A percentile compares a stretch with the other conserved stretches of the same genome.
Conservation (phyloP, 2,113 vertebrate genomes). For the Pseudopodoces humilis region DNA sequence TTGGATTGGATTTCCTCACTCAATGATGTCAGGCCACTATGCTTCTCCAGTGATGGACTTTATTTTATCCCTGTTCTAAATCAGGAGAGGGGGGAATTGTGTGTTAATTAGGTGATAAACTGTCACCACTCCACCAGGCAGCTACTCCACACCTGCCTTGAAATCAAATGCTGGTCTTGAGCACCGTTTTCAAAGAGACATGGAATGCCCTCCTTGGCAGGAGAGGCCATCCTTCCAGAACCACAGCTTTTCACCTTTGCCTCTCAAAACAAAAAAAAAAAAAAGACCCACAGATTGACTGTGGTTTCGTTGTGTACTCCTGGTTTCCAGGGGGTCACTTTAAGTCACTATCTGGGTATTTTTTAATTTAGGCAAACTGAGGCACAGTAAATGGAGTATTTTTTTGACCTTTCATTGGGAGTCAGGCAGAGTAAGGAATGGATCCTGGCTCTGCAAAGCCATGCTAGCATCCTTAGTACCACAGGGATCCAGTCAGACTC, state of each 20-base stretch:
- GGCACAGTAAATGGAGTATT: neutral
- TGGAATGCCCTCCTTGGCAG: neutral
- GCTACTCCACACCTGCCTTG: neutral
- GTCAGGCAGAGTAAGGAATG: neutral
- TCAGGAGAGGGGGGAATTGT: neutral
- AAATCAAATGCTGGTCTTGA: neutral
- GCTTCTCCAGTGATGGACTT: neutral
- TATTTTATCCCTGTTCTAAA: neutral
- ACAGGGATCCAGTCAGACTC: neutral
- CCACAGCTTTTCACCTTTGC: neutral
- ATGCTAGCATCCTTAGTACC: rapidly evolving
- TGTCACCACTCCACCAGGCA: neutral
- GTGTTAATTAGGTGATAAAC: neutral
- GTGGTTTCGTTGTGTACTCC: neutral
- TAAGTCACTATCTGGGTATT: neutral
- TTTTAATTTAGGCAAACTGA: neutral
- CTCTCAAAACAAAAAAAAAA: neutral
- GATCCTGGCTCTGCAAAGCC: neutral
- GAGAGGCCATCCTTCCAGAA: neutral
- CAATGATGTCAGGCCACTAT: neutral
- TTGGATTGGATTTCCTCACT: neutral
- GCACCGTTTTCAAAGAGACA: neutral
- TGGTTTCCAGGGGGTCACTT: neutral
- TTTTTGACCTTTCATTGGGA: neutral
- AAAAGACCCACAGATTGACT: neutral